Conservation (phyloP, 2,797 vertebrate species). For the Tapirus indicus region DNA sequence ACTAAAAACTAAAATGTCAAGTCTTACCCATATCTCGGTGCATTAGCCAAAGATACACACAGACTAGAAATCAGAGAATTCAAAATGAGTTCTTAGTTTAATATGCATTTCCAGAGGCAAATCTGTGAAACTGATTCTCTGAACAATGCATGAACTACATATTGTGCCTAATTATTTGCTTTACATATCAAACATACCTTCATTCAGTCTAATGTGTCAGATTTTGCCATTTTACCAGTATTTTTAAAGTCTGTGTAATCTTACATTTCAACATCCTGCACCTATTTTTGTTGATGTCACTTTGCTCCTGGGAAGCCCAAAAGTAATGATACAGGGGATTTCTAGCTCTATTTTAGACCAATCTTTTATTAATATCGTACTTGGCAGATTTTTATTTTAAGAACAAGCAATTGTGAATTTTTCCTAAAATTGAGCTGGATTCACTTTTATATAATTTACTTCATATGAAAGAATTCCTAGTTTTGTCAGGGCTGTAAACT, state of each 20-base stretch:
- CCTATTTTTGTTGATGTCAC: background rate
- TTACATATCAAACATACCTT: background rate
- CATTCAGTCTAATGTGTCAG: background rate
- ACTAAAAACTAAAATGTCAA: constrained; percentile 83
- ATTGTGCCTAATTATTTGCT: constrained; percentile 26
- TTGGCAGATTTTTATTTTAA: constrained; percentile 41
- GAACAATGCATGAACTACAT: constrained; percentile 33
- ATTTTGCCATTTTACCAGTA: constrained; percentile 20
- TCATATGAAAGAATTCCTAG: constrained; percentile 37
- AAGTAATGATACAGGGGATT: background rate
- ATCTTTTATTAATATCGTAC: background rate
- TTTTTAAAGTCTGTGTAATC: constrained; percentile 1
- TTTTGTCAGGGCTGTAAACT: constrained; percentile 11
- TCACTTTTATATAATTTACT: constrained; percentile 41
- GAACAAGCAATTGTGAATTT: constrained; percentile 43
- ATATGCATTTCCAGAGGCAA: constrained; percentile 48
- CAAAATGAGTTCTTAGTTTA: constrained; percentile 47
- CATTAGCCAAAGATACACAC: constrained; percentile 66
- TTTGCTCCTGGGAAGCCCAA: background rate
- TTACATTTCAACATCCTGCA: background rate
- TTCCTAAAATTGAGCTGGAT: constrained; percentile 19
- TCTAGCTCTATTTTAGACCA: constrained; percentile 31
- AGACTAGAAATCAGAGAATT: constrained; percentile 56
- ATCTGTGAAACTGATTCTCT: constrained; percentile 52
- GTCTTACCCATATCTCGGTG: constrained; percentile 52